phyloP scores from a whole-genome alignment of 2,888 invertebrate species.

The Hydrotaea diabolus region DNA sequence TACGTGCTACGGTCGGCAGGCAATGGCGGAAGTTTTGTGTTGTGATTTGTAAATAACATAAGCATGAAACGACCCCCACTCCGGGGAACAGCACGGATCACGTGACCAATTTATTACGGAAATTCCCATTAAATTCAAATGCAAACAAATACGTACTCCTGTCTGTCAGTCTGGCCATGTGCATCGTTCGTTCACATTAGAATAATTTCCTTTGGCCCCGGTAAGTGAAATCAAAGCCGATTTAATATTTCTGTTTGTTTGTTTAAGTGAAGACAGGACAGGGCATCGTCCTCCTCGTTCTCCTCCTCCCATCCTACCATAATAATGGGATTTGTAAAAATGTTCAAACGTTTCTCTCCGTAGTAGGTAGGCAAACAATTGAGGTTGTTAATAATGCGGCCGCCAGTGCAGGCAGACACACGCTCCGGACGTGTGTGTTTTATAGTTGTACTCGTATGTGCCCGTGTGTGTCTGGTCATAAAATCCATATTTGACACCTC shows the following conservation, averaged over 20 bases:
- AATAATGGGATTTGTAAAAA: neutral
- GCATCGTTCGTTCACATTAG: no score
- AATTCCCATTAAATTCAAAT: neutral
- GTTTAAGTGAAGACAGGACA: neutral
- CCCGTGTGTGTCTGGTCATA: neutral
- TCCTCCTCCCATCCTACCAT: neutral
- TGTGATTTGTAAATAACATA: no score
- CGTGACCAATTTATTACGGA: slow-evolving; percentile 1
- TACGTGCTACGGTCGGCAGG: no score
- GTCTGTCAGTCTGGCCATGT: no score
- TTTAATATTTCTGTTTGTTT: slow-evolving; percentile 6
- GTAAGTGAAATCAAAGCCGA: neutral
- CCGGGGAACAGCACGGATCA: neutral
- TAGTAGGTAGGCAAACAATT: neutral
- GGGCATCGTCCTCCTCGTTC: neutral
- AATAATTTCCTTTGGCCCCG: neutral
- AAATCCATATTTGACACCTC: slow-evolving; percentile 12
- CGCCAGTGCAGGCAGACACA: neutral
- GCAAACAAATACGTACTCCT: neutral
- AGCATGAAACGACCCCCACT: neutral
- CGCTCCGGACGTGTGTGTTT: slow-evolving; percentile 9
- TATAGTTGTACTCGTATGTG: neutral
- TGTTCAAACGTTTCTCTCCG: neutral
- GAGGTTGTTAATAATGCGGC: neutral
- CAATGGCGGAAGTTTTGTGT: no score